A percentile compares a stretch with the other conserved stretches of the same genome.
phyloP scores from a whole-genome alignment of 64 coral and sea anemone species.

The Hydrozoanthus tunicans region DNA sequence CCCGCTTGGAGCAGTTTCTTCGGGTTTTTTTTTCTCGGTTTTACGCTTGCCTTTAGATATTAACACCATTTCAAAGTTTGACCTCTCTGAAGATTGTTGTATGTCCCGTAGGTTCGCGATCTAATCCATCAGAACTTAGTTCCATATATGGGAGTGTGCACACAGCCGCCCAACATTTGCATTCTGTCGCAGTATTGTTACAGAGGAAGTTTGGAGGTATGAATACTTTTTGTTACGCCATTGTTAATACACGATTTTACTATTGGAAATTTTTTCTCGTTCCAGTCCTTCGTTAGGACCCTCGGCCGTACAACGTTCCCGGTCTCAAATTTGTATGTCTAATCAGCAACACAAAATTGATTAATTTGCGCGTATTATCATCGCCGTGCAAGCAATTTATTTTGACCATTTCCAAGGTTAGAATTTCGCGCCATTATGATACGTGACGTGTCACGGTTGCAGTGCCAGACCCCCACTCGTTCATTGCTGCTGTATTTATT shows the following conservation, averaged over 20 bases:
- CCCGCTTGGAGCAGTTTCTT: too few species aligned
- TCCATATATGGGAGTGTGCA: conserved; percentile 34
- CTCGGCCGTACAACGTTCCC: too few species aligned
- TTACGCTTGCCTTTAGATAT: too few species aligned
- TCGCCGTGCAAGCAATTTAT: too few species aligned
- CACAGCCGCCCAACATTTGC: conserved; percentile 11
- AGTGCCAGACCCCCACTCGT: too few species aligned
- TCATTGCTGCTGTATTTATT: too few species aligned
- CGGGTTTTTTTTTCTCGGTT: too few species aligned
- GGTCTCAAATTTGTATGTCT: background rate
- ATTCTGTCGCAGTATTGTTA: conserved; percentile 50
- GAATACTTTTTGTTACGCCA: background rate
- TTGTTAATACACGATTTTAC: background rate
- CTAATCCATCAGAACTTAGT: conserved; percentile 39
- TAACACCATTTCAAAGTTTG: too few species aligned
- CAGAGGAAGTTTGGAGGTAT: conserved; percentile 51
- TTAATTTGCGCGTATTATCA: background rate
- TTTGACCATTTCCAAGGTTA: too few species aligned
- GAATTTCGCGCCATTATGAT: too few species aligned
- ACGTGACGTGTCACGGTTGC: too few species aligned
- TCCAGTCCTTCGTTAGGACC: background rate
- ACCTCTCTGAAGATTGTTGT: too few species aligned
- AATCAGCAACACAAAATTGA: background rate
- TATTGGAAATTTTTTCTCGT: background rate
- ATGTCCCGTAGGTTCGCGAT: conserved; percentile 9